phyloP scores from a whole-genome alignment of 2,888 invertebrate genomes.

The Amphipoea oculea region DNA sequence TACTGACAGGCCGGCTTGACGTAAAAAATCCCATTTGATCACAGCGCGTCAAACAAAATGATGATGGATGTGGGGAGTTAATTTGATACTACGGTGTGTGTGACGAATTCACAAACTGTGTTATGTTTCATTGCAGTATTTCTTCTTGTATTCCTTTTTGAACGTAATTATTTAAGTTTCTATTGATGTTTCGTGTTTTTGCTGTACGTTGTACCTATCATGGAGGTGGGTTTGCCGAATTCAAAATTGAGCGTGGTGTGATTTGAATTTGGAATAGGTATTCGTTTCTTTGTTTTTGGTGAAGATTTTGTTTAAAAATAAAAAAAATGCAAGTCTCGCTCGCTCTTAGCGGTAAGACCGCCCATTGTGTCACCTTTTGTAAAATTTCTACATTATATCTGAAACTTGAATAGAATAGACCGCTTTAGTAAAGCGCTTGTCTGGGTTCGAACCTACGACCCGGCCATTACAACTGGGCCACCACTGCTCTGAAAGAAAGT shows the following conservation, averaged over 20 bases:
- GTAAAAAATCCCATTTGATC: conserved; percentile 78
- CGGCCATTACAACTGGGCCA: no score
- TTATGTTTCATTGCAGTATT: conserved; percentile 58
- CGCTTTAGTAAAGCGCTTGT: no score
- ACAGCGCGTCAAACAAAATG: conserved; percentile 79
- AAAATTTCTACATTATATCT: no score
- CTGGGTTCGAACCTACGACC: no score
- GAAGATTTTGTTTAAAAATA: neutral
- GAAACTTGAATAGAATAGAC: no score
- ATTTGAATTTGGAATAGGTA: conserved; percentile 14
- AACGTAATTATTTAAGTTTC: conserved; percentile 62
- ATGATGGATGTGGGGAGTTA: conserved; percentile 78
- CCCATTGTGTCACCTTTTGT: no score
- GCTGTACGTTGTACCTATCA: conserved; percentile 19
- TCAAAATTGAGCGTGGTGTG: conserved; percentile 28
- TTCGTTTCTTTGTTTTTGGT: neutral
- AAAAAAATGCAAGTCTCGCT: neutral
- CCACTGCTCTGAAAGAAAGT: neutral
- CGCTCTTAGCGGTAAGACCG: neutral
- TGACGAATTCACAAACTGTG: conserved; percentile 72
- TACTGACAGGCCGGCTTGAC: conserved; percentile 63
- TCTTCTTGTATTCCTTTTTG: conserved; percentile 54
- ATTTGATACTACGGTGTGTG: conserved; percentile 63
- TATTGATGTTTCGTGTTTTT: conserved; percentile 51
- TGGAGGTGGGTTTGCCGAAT: conserved; percentile 26